Evolutionary conservation across 2,888 invertebrate genomes (phyloP).

Genomic region (Anagyrus pseudococci): DNA sequence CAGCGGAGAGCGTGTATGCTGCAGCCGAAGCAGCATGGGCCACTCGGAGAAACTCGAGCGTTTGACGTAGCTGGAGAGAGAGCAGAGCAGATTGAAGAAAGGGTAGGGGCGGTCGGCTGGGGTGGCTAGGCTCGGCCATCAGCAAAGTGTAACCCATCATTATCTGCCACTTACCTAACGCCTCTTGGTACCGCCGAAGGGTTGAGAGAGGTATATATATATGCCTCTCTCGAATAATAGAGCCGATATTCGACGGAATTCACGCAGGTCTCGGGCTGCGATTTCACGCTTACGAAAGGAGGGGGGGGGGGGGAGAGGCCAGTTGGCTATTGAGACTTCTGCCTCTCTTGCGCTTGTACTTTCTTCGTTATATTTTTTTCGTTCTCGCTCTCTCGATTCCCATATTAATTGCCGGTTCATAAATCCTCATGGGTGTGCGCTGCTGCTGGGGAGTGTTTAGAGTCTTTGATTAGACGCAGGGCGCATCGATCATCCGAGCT

Average conservation of each 20-base stretch:
- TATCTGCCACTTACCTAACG: constrained; percentile 62
- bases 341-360: too few relatives aligned
- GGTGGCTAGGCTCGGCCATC: too few relatives aligned
- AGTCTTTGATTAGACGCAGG: constrained; percentile 3
- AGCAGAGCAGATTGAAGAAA: neutral
- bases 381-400: neutral
- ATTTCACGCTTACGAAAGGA: neutral
- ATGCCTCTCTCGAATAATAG: neutral
- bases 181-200: constrained; percentile 37
- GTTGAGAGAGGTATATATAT: too few relatives aligned
- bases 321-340: too few relatives aligned
- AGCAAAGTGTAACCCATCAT: constrained; percentile 61
- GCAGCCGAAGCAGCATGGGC: neutral
- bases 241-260: neutral
- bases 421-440: constrained; percentile 5
- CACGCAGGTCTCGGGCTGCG: neutral
- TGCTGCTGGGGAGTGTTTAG: neutral
- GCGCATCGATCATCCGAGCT: constrained; percentile 15
- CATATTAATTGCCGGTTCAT: constrained; percentile 14
- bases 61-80: too few relatives aligned
- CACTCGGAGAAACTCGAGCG: neutral
- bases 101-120: neutral
- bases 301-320: too few relatives aligned
- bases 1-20: neutral
- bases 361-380: too few relatives aligned